These are phyloP conservation scores for human (Homo sapiens) DNA, from an alignment of 2,113 vertebrate genomes.

Conservation along the genomic window GRCh38 chr15:87178001-87178500, in stretches of 20 bases:
- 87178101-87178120: not conserved
- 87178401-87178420: accelerated
- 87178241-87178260: not conserved
- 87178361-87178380: not conserved
- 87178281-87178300: not conserved
- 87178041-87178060: not conserved
- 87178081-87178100: not conserved
- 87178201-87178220: not conserved
- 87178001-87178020: not conserved
- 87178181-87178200: not conserved
- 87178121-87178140: not conserved
- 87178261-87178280: not conserved
- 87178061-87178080: not conserved
- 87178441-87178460: not conserved
- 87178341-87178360: not conserved
- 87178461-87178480: not conserved
- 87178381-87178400: not conserved
- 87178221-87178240: not conserved
- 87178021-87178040: not conserved
- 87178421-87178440: not conserved
- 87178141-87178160: not conserved
- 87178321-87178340: not conserved
- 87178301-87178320: not conserved
- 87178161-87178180: not conserved
- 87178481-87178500: not conserved